A percentile compares a stretch with the other conserved stretches of the same genome.
Conservation (phyloP, 1,140 invertebrate species). For the Sarcophaga bullata region DNA sequence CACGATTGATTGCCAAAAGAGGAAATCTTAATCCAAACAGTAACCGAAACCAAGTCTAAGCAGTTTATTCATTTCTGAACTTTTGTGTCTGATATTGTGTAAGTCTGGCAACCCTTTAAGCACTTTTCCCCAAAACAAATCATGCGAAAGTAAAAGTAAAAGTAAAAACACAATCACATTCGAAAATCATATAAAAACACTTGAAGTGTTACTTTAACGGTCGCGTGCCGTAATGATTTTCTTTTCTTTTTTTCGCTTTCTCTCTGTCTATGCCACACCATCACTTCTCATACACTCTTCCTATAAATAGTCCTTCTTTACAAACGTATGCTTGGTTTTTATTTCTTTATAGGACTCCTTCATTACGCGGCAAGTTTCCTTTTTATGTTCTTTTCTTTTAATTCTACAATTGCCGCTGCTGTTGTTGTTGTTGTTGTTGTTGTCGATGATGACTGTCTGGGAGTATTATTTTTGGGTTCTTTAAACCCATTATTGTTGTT, state of each 20-base stretch:
- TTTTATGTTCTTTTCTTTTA: not conserved
- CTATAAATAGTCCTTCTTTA: not conserved
- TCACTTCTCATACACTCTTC: not conserved
- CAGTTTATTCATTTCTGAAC: too few relatives aligned
- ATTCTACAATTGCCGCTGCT: not conserved
- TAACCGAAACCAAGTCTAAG: too few relatives aligned
- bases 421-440: not conserved
- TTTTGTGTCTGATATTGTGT: too few relatives aligned
- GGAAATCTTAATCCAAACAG: too few relatives aligned
- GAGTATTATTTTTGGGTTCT: not conserved
- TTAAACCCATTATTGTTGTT: not conserved
- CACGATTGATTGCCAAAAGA: too few relatives aligned
- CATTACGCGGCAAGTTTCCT: not conserved
- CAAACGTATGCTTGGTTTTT: not conserved
- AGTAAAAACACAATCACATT: not conserved
- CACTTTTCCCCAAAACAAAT: too few relatives aligned
- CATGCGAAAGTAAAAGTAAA: not conserved
- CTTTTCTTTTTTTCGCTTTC: not conserved
- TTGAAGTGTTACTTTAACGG: conserved; percentile 35
- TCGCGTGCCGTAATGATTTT: conserved; percentile 30
- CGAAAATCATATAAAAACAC: conserved; percentile 31
- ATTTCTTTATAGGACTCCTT: not conserved
- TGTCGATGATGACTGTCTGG: too few relatives aligned
- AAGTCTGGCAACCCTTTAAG: too few relatives aligned
- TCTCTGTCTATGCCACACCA: not conserved